Base-by-base conservation (phyloP, 2,797 vertebrate species). In the Mormyrops attenuatus region DNA sequence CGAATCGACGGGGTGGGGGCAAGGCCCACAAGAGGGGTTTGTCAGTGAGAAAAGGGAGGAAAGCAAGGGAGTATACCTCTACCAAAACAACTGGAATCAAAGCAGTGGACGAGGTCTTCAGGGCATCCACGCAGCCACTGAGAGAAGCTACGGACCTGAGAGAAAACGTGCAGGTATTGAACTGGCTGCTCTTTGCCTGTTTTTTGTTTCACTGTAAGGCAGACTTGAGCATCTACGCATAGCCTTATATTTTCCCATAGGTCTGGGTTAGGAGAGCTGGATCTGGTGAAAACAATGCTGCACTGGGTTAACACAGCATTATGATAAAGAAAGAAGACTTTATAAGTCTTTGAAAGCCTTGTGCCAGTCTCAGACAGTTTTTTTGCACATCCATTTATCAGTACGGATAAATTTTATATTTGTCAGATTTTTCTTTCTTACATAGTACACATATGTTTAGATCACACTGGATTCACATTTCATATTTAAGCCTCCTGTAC, bases 101-200 rank as follows among this genome's bases (percentile, higher is more conserved):
- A 94, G 96, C 97, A 49, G 96, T 98, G 8, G 98, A 98, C 0
- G 98, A 98, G 92, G 97, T 98, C 84, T 98, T 98, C 94, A 95
- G 97, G 90, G 97, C 96, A 1, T 97, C 97, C 55, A 97, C 97
- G 0, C 97, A 97, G 92, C 97, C 98, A 0, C 95, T 98, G 92
- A 94, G 97, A 88, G 98, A 98, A 92, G 98, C 98, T 91, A 98
- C 97, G 0, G 98, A 98, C 95, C 95, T 98, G 91, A 94, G 98
- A 93, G 98, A 98, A 95, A 98, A 98, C 1, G 97, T 97, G 30
- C 98, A 98, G 97, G 98, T 98, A 96, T 47, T 80, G 15, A 73
- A 80, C 30, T 87, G 13, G 66, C 49, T 52, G 82, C 82, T 77
- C 69, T 20, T 44, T 80, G 13, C 17, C 0, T 80, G 38, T 44